Percentiles rank a stretch among this genome's conserved stretches.
Conservation (phyloP, 2,888 invertebrate genomes). For the Mythimna pallens region DNA sequence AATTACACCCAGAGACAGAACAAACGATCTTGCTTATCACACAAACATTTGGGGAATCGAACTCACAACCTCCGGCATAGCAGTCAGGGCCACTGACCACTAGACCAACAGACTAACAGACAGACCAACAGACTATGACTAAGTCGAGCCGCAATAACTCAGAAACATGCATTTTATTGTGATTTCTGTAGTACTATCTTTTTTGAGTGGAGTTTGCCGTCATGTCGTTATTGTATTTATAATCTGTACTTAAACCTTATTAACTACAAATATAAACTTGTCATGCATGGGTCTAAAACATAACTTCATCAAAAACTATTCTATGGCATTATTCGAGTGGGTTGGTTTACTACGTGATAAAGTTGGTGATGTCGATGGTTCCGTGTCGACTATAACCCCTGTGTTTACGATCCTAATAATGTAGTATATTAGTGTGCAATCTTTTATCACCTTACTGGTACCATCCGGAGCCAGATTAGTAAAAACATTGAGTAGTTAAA, state of each 20-base stretch:
- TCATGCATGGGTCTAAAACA: not conserved
- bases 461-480: slow-evolving; percentile 22
- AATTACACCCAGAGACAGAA: too few species aligned
- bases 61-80: too few species aligned
- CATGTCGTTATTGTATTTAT: not conserved
- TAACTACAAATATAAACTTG: slow-evolving; percentile 13
- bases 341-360: slow-evolving; percentile 53
- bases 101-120: too few species aligned
- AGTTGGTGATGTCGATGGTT: slow-evolving; percentile 39
- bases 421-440: slow-evolving; percentile 59
- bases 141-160: not conserved
- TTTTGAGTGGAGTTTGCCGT: not conserved
- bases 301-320: slow-evolving; percentile 46
- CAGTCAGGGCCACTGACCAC: too few species aligned
- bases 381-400: slow-evolving; percentile 52
- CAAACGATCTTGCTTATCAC: too few species aligned
- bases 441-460: slow-evolving; percentile 52
- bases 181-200: not conserved
- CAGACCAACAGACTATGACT: too few species aligned
- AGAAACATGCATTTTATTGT: not conserved
- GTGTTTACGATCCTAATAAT: slow-evolving; percentile 61
- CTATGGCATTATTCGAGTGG: slow-evolving; percentile 32
- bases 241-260: slow-evolving; percentile 2
- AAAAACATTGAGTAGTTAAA: not conserved
- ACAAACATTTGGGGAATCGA: too few species aligned